These are phyloP conservation scores for Sarotherodon lohbergeri DNA, from an alignment of 2,113 vertebrate genomes.

Conservation along the genomic window DNA sequence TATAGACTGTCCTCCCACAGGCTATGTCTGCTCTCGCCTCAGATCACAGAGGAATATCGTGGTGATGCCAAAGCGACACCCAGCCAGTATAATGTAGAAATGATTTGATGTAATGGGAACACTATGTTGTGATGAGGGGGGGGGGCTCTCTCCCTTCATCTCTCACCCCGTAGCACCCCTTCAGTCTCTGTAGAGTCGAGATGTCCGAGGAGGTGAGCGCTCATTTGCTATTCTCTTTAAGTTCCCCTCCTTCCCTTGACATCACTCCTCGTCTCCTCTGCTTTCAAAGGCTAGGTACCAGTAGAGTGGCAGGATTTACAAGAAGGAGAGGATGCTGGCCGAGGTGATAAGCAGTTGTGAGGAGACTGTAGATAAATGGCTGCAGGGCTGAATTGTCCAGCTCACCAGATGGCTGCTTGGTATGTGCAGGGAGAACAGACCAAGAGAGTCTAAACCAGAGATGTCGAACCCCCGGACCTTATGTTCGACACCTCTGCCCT, in stretches of 20 bases:
- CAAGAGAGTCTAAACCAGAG: background rate
- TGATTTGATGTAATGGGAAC: constrained; percentile 31
- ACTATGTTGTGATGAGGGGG: constrained; percentile 19
- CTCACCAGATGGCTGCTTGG: constrained; percentile 47
- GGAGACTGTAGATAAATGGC: constrained; percentile 17
- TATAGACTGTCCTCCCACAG: constrained; percentile 17
- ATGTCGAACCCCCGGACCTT: background rate
- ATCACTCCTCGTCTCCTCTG: background rate
- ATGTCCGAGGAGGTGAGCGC: constrained; percentile 3
- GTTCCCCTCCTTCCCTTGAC: background rate
- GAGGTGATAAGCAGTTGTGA: background rate
- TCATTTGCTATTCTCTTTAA: constrained; percentile 16
- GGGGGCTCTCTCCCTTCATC: background rate
- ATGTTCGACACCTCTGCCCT: background rate
- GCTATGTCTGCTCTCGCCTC: constrained; percentile 5
- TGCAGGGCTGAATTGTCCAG: background rate
- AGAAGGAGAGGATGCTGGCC: background rate
- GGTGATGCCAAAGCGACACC: constrained; percentile 5
- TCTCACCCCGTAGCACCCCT: background rate
- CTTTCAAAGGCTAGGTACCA: background rate
- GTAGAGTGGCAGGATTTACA: background rate
- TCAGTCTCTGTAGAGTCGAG: constrained; percentile 6
- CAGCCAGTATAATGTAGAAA: background rate
- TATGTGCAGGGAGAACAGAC: background rate
- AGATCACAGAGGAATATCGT: constrained; percentile 15